phyloP scores from a whole-genome alignment of 2,113 vertebrate genomes.

The Apodemus sylvaticus region DNA sequence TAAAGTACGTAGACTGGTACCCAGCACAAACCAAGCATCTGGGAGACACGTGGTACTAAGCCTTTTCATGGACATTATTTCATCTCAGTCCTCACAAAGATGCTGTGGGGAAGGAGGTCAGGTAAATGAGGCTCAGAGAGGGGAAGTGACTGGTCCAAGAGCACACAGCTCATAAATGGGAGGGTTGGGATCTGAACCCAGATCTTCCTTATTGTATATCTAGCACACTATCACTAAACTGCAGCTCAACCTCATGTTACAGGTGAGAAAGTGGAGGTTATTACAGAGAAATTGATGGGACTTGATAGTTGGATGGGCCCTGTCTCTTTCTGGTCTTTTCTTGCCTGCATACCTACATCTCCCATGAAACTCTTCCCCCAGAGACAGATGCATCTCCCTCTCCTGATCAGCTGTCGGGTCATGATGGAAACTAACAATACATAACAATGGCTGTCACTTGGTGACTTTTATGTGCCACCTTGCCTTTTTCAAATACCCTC shows the following conservation, averaged over 20 bases:
- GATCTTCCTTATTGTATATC: constrained; percentile 62
- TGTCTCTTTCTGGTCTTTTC: background rate
- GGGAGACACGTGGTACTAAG: constrained; percentile 72
- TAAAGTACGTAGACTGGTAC: background rate
- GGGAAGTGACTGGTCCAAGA: constrained; percentile 75
- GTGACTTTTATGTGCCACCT: background rate
- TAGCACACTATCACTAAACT: constrained; percentile 23
- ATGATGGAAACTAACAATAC: background rate
- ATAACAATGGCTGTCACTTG: background rate
- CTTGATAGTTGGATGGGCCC: background rate
- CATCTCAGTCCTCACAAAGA: constrained; percentile 81
- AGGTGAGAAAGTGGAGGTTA: constrained; percentile 25
- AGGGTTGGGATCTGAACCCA: constrained; percentile 71
- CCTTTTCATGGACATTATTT: constrained; percentile 73
- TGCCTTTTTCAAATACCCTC: background rate
- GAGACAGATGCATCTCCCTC: background rate
- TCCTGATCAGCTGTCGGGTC: background rate
- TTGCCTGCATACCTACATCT: background rate
- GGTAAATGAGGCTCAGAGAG: constrained; percentile 77
- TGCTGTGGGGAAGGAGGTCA: constrained; percentile 79
- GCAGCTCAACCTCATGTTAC: background rate
- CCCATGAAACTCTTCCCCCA: background rate
- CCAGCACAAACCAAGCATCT: constrained; percentile 1
- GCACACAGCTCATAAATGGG: constrained; percentile 74
- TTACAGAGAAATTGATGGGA: background rate